A percentile compares a stretch with the other conserved stretches of the same genome.
Conservation (phyloP, 2,797 vertebrate species). For the Tiaroga cobitis region DNA sequence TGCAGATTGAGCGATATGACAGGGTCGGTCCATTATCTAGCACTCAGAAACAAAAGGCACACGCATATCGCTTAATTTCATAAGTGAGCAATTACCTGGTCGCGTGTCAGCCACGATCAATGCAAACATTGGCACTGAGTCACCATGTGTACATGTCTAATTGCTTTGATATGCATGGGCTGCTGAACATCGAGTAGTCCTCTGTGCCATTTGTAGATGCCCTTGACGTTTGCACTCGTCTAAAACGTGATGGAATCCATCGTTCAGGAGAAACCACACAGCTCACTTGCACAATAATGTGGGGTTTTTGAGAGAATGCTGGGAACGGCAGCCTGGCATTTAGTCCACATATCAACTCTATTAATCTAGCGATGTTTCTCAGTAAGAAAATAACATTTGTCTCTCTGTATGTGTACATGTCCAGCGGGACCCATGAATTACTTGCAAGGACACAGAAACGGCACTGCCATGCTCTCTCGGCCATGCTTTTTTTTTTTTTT, state of each 20-base stretch:
- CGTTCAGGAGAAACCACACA: conserved; percentile 17
- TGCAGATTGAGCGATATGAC: not conserved
- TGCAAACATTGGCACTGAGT: conserved; percentile 60
- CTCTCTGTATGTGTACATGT: conserved; percentile 42
- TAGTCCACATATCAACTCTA: conserved; percentile 38
- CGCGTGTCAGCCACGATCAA: conserved; percentile 67
- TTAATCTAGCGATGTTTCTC: conserved; percentile 53
- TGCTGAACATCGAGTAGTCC: not conserved
- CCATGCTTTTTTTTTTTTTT: conserved; percentile 52
- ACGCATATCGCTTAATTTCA: conserved; percentile 62
- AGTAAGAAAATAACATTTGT: conserved; percentile 56
- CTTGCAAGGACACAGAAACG: conserved; percentile 58
- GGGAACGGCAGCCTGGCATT: conserved; percentile 24
- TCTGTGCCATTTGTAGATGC: conserved; percentile 10
- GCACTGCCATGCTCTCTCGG: conserved; percentile 58
- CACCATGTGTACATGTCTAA: not conserved
- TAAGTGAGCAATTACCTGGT: conserved; percentile 73
- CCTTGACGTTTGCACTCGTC: not conserved
- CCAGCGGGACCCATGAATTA: conserved; percentile 61
- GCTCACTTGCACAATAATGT: conserved; percentile 41
- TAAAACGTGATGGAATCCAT: conserved; percentile 36
- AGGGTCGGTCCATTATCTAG: conserved; percentile 1
- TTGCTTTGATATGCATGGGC: conserved; percentile 6
- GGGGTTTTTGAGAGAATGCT: conserved; percentile 39
- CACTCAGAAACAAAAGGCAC: conserved; percentile 6